Base-by-base conservation (phyloP, 1,140 invertebrate species). In the Drosophila pachea region DNA sequence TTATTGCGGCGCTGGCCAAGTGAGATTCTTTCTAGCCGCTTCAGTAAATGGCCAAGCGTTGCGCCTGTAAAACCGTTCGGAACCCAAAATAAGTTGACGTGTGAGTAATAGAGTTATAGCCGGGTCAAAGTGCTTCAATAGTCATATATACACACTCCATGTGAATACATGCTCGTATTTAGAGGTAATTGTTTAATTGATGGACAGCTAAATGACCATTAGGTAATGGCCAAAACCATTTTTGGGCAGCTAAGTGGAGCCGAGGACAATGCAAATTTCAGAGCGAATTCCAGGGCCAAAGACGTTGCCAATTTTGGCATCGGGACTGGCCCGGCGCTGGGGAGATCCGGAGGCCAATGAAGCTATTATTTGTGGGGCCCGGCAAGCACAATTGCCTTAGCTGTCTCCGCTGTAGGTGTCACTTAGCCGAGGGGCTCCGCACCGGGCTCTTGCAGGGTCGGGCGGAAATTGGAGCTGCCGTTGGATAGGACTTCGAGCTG, bases 301-400 rank as follows among this genome's bases (percentile, higher is more conserved):
- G 40, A 43, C 40, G 12, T 47, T 63, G 78, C 74, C 78, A 83
- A 75, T 69, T 78, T 69, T 66, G 75, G 72, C 71, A 47, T 11
- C 12, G n/a, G 63, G 69, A 68, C 58, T 72, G 76, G 65, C 22
- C 22, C 3, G 22, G 22, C 22, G 3, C 22, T 22, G 40, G 14
- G n/a, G 4, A 14, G 40, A 16, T 14, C 40, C 14, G 40, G 32
- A 50, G 67, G 67, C 67, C 76, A 84, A 84, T 84, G 81, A 84
- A 84, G 81, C 81, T 84, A 84, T 84, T 84, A 84, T 86, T 81
- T 84, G 81, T 74, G 81, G 81, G 70, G 67, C 60, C 70, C 52
- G 56, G 48, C 72, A 73, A 58, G 74, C 16, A 50, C 47, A 68
- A 66, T 60, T 59, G 56, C 36, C 32, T 71, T 64, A 61, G 74